Conservation (phyloP, 64 coral and sea anemone species). For the Stylophora pistillata region DNA sequence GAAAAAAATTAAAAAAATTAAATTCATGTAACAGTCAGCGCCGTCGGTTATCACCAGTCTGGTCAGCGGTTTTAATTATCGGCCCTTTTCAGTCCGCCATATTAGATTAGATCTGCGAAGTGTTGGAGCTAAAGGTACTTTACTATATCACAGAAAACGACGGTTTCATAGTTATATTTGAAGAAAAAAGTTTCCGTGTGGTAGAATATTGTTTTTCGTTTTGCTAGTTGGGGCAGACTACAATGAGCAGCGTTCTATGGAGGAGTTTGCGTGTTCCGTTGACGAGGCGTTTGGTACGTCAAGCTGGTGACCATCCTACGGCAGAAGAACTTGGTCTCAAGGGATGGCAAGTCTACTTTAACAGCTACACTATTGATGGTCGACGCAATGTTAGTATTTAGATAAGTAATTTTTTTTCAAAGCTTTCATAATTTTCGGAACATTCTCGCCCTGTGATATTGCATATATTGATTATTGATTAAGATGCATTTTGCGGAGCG, state of each 20-base stretch:
- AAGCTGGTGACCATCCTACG: slow-evolving; percentile 56
- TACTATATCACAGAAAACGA: neutral
- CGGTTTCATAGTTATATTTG: neutral
- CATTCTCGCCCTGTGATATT: neutral
- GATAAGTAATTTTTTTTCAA: neutral
- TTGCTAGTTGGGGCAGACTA: neutral
- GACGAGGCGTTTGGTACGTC: slow-evolving; percentile 36
- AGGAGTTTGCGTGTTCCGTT: slow-evolving; percentile 57
- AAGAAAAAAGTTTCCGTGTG: neutral
- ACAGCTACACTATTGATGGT: slow-evolving; percentile 60
- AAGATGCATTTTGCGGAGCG: no score
- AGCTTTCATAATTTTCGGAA: no score
- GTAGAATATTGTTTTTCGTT: neutral
- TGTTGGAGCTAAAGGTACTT: neutral
- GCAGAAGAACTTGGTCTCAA: slow-evolving; percentile 72
- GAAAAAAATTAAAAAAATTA: no score
- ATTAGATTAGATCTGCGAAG: neutral
- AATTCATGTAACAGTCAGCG: neutral
- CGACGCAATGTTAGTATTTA: slow-evolving; percentile 62
- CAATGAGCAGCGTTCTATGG: slow-evolving; percentile 56
- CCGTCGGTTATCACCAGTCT: neutral
- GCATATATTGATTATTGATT: neutral
- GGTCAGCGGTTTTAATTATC: neutral
- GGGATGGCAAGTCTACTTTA: slow-evolving; percentile 68
- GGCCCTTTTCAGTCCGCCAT: slow-evolving; percentile 1